phyloP scores from a whole-genome alignment of 2,113 vertebrate genomes.

The Mugil cephalus region DNA sequence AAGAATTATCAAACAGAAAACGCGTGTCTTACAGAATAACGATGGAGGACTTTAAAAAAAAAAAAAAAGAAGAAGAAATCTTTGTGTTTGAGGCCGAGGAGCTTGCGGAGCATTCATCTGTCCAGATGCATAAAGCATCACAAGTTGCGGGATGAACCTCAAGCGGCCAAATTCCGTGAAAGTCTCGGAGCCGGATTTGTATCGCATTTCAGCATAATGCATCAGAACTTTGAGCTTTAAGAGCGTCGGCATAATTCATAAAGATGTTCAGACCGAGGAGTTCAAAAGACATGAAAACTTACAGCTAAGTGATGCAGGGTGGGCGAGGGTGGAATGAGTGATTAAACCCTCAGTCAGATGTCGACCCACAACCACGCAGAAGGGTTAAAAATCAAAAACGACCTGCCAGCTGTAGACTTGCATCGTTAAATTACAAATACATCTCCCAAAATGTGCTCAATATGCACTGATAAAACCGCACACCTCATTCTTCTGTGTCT shows the following conservation, averaged over 20 bases:
- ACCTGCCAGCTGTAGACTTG: slow-evolving; percentile 6
- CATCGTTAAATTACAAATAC: neutral
- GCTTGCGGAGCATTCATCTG: slow-evolving; percentile 28
- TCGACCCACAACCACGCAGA: neutral
- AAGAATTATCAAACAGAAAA: slow-evolving; percentile 64
- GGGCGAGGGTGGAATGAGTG: neutral
- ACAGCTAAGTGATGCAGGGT: neutral
- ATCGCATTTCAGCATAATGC: slow-evolving; percentile 40
- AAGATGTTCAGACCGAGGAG: slow-evolving; percentile 26
- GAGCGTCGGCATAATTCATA: slow-evolving; percentile 64
- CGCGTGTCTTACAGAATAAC: slow-evolving; percentile 57
- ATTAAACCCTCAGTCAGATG: neutral
- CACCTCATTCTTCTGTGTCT: too few species aligned
- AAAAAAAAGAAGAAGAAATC: neutral
- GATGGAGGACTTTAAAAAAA: slow-evolving; percentile 36
- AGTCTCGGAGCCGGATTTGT: slow-evolving; percentile 31
- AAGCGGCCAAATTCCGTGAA: slow-evolving; percentile 43
- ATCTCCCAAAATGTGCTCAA: too few species aligned
- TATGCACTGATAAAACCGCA: too few species aligned
- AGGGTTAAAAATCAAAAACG: neutral
- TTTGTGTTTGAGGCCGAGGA: slow-evolving; percentile 27
- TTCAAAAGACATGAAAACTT: slow-evolving; percentile 46
- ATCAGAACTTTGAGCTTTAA: slow-evolving; percentile 37
- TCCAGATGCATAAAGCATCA: slow-evolving; percentile 63
- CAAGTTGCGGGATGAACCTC: slow-evolving; percentile 57